Base-by-base conservation (phyloP, 2,113 vertebrate species). In the Andinoacara biseriatus region DNA sequence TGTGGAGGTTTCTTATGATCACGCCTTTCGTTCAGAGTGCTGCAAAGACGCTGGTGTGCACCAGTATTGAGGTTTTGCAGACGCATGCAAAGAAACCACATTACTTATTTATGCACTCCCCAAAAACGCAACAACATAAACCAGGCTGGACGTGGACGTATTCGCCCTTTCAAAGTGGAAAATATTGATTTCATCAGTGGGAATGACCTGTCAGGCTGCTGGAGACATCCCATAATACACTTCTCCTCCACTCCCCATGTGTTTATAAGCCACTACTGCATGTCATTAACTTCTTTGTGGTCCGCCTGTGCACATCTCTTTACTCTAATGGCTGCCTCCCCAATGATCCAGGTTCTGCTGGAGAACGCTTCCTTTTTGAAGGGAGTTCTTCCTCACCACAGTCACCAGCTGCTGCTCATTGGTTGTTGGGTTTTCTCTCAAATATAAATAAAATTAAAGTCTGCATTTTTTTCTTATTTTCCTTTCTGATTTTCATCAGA, bases 351-450 rank as follows among this genome's bases (percentile, higher is more conserved):
- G 43, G 43, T 46, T 46, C 43, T 35, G 59, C 18, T 20, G 59
- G 40, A 18, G 40, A 49, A 18, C 63, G 0, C 46, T 69, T 49
- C 63, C 0, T 1, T 18, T 49, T 0, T 26, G 18, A 29, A 20
- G 15, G 26, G 5, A 49, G 43, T 11, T 69, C 43, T 69, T 69
- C 43, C 5, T 49, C 65, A 24, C 5, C 15, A 20, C 65, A 20
- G 24, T 69, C 65, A 29, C 65, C 2, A 69, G 18, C 20, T 4
- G 2, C 18, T 49, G 63, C 15, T 67, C 63, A 49, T n/a, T 1
- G 24, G 29, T 49, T 49, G 63, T 3, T 69, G 17, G 65, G 24
- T 33, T 33, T 33, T 33, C 33, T 33, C 33, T 33, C 33, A 7
- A 33, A 33, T 69, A 69, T 20, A 52, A 31, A 31, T 52, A 69